Evolutionary conservation across 2,888 invertebrate genomes (phyloP).

Genomic region (Trissolcus japonicus): DNA sequence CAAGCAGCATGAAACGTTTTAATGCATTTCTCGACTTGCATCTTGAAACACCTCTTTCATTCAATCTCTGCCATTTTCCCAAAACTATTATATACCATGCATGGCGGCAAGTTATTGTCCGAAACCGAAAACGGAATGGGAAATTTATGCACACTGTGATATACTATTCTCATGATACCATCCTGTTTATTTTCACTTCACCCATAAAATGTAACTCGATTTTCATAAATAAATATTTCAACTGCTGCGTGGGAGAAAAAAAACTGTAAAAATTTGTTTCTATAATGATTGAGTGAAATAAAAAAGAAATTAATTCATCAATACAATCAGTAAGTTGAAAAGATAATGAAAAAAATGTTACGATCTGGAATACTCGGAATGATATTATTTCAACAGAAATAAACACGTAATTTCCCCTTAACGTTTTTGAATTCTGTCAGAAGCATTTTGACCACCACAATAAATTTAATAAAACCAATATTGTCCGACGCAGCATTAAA

Average conservation of each 20-base stretch:
- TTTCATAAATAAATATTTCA: too few species aligned
- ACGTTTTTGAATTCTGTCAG: not conserved
- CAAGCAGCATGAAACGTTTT: conserved; percentile 52
- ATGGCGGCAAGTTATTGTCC: conserved; percentile 62
- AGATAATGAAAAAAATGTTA: too few species aligned
- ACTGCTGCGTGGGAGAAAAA: too few species aligned
- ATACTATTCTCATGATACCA: too few species aligned
- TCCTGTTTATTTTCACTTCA: too few species aligned
- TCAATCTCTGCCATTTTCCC: conserved; percentile 35
- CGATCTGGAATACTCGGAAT: not conserved
- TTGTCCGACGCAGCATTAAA: conserved; percentile 11
- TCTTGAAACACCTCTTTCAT: conserved; percentile 17
- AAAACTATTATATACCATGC: not conserved
- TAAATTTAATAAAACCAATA: conserved; percentile 26
- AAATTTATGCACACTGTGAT: too few species aligned
- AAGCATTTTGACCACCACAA: conserved; percentile 14
- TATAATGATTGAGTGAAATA: too few species aligned
- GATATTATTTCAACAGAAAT: conserved; percentile 21
- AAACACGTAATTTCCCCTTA: conserved; percentile 28
- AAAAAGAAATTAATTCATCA: too few species aligned
- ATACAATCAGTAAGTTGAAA: too few species aligned
- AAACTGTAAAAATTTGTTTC: too few species aligned
- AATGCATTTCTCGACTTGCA: conserved; percentile 18
- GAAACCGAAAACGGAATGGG: conserved; percentile 51
- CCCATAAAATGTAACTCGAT: too few species aligned